Evolutionary conservation across 2,797 vertebrate species (phyloP), one percentile per base, ranked within the genome.

Genomic region (Apogon talboti): DNA sequence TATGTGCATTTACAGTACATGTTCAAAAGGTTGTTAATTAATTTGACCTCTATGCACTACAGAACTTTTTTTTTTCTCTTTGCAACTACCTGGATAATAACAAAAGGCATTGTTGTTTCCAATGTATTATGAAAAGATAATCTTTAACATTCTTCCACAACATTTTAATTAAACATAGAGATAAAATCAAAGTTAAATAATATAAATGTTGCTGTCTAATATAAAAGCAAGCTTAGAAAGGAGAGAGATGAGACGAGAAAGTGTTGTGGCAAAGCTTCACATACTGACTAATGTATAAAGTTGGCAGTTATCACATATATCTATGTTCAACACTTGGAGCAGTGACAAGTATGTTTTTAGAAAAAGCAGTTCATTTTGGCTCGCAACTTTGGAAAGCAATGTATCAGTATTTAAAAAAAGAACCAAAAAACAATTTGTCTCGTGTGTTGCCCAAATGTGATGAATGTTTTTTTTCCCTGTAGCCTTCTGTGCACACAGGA

Each of bases 231-330:
- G 11, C 7, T 24, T 14, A 2, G n/a, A 18, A 14, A 18, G 24
- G 3, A 7, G 10, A 51, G 45, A 24, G 11, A 44, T 10, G 28
- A 5, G 4, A 42, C n/a, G 6, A 40, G 8, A n/a, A 11, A 30
- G 13, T 38, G 45, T 41, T 35, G 14, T 47, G 10, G 14, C 33
- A 19, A 24, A 50, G 30, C 24, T 46, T 40, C 28, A 19, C 24
- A 47, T 10, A 43, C 1, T 66, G 28, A 49, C 44, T 49, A 50
- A 38, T 30, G 7, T 48, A 49, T 30, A 7, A 40, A 42, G 42
- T 18, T 49, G 55, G 56, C 16, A 55, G 28, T 6, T 47, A 53
- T 43, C 48, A 54, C 37, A 33, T 44, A 55, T 30, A 54, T 3
- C 15, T 41, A 46, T 28, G 6, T 51, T 15, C 44, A 58, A 10